A percentile compares a stretch with the other conserved stretches of the same genome.
These are phyloP conservation scores for Dissostichus mawsoni DNA, from an alignment of 2,113 vertebrate species.

Conservation along the genomic window DNA sequence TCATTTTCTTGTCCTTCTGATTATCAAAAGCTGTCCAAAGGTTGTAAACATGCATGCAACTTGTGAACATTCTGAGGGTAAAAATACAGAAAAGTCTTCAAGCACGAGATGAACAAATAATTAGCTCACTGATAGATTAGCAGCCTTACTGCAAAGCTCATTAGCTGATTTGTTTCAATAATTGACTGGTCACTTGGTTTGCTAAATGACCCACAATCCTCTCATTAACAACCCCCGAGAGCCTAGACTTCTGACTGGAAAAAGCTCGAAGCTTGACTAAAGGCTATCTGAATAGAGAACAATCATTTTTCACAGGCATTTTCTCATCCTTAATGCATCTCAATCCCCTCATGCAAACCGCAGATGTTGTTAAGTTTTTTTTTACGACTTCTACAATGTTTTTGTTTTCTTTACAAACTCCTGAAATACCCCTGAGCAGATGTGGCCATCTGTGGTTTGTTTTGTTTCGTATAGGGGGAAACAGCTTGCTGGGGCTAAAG, in stretches of 20 bases:
- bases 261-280: slow-evolving; percentile 35
- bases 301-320: slow-evolving; percentile 16
- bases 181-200: slow-evolving; percentile 3
- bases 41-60: neutral
- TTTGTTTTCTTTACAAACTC: slow-evolving; percentile 10
- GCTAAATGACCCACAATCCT: slow-evolving; percentile 29
- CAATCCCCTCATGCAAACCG: slow-evolving; percentile 26
- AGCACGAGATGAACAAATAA: neutral
- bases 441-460: slow-evolving; percentile 61
- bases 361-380: slow-evolving; percentile 34
- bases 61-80: neutral
- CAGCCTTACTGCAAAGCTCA: neutral
- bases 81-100: neutral
- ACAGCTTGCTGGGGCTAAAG: slow-evolving; percentile 39
- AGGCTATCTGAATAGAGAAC: slow-evolving; percentile 29
- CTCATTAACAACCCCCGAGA: slow-evolving; percentile 22
- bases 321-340: slow-evolving; percentile 1
- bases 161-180: slow-evolving; percentile 18
- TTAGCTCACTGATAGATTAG: neutral
- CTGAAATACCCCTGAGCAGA: slow-evolving; percentile 58
- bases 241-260: neutral
- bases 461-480: slow-evolving; percentile 32
- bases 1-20: neutral
- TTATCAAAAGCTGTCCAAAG: neutral
- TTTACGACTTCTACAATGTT: slow-evolving; percentile 33